These are phyloP conservation scores for Stenchaetothrips biformis DNA, from an alignment of 2,888 invertebrate genomes.

Conservation along the genomic window DNA sequence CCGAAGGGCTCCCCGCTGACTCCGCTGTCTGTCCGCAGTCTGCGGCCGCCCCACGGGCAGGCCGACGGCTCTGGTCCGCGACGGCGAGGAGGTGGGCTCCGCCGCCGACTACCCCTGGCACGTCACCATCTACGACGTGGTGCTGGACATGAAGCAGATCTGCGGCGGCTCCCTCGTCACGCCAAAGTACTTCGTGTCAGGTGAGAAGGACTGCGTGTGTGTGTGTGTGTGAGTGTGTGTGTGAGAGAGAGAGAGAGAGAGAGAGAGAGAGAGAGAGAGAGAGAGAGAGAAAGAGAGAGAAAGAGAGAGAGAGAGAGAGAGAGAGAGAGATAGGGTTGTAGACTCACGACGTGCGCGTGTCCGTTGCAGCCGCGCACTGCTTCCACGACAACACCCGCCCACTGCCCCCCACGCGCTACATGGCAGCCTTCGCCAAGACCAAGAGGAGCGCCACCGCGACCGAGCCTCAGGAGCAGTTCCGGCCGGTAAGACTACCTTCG, in stretches of 20 bases:
- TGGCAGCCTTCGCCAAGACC: not conserved
- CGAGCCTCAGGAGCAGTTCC: not conserved
- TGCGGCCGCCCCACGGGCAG: not conserved
- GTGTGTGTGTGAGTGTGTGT: not conserved
- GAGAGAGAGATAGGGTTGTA: not conserved
- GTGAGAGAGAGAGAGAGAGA: not conserved
- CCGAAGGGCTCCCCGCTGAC: not conserved
- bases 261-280: too few species aligned
- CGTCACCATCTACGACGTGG: conserved; percentile 14
- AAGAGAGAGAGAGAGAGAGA: too few species aligned
- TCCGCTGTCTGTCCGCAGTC: not conserved
- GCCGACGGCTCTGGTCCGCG: conserved; percentile 10
- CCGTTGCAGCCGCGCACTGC: not conserved
- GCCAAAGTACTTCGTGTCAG: conserved; percentile 2
- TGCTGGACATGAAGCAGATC: not conserved
- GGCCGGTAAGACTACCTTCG: not conserved
- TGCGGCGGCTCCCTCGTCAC: conserved; percentile 13
- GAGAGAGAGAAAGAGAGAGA: too few species aligned
- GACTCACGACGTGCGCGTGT: not conserved
- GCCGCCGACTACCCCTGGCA: conserved; percentile 17
- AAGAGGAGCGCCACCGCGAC: not conserved
- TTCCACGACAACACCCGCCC: not conserved
- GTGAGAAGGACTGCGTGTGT: not conserved
- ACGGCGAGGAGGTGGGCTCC: conserved; percentile 3
- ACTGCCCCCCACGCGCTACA: not conserved